Percentiles rank a stretch among this genome's conserved stretches.
Evolutionary conservation across 1,140 invertebrate species (phyloP).

Genomic region (Calosoma granatense): DNA sequence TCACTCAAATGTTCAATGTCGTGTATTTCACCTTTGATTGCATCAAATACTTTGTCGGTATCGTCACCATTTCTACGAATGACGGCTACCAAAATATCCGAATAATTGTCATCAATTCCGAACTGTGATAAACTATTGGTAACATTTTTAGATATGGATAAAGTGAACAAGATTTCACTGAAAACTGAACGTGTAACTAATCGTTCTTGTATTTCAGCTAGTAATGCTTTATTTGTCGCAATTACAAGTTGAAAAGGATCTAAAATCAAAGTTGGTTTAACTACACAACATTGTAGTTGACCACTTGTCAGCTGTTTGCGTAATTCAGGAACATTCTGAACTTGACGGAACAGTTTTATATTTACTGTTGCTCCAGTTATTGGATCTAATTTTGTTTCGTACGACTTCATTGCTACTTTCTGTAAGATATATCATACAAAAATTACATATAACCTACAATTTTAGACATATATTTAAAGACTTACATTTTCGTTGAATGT

Average conservation of each 20-base stretch:
- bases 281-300: slow-evolving; percentile 45
- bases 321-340: slow-evolving; percentile 47
- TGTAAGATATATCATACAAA: too few species aligned
- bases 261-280: slow-evolving; percentile 50
- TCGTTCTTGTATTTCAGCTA: slow-evolving; percentile 37
- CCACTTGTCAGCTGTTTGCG: slow-evolving; percentile 41
- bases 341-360: slow-evolving; percentile 46
- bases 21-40: slow-evolving; percentile 39
- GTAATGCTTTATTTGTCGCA: slow-evolving; percentile 55
- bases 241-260: slow-evolving; percentile 55
- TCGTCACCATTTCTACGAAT: slow-evolving; percentile 36
- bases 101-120: slow-evolving; percentile 46
- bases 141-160: slow-evolving; percentile 59
- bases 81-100: slow-evolving; percentile 44
- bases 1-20: background rate
- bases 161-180: slow-evolving; percentile 57
- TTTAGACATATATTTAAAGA: too few species aligned
- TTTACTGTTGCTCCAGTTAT: slow-evolving; percentile 37
- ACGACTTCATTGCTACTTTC: background rate
- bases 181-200: slow-evolving; percentile 51
- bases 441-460: too few species aligned
- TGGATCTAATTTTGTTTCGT: slow-evolving; percentile 32
- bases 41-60: slow-evolving; percentile 28
- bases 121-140: slow-evolving; percentile 52
- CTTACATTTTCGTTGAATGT: too few species aligned